Evolutionary conservation across 2,888 invertebrate species (phyloP), one percentile per base, ranked within the genome.

Genomic region (Volucella bombylans): DNA sequence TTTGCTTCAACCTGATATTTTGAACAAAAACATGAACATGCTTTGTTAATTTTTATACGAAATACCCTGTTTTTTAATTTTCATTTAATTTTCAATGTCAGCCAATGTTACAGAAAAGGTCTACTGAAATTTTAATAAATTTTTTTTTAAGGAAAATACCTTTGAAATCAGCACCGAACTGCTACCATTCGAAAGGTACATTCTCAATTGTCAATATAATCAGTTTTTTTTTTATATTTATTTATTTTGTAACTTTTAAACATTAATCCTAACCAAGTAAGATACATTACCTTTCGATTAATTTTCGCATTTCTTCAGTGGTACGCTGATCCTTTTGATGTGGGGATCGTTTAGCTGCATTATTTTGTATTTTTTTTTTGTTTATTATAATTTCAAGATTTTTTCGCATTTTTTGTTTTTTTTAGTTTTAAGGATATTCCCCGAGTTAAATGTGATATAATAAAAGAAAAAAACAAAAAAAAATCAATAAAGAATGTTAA

Each of bases 241-340:
- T 47, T 52, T 72, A 50, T 71, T 61, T 50, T 52, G 18, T 77
- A 1, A 43, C 18, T 85, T 52, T 72, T 77, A 82, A 87, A 87
- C 85, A 31, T 87, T 86, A 52, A 64, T 64, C 71, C 73, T 68
- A 81, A 76, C 64, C 41, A 76, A 61, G 54, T 43, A 55, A 50
- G 55, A 87, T 89, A 92, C 96, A 95, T 96, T 95, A 97, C 97
- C 97, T 97, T 95, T 97, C 97, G 94, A 97, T 96, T 94, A 97
- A 96, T 95, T 97, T 97, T 94, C 97, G 96, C 96, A 97, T 97
- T 95, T 97, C 97, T 94, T 97, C 97, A 93, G 96, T 96, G 94
- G 96, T 95, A 95, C 96, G 95, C 94, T 96, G 96, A 95, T 97
- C 97, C 96, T 97, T 97, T 94, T 93, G 93, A 92, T 93, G 93